phyloP scores from a whole-genome alignment of 2,113 vertebrate species.

The Clarias magur region DNA sequence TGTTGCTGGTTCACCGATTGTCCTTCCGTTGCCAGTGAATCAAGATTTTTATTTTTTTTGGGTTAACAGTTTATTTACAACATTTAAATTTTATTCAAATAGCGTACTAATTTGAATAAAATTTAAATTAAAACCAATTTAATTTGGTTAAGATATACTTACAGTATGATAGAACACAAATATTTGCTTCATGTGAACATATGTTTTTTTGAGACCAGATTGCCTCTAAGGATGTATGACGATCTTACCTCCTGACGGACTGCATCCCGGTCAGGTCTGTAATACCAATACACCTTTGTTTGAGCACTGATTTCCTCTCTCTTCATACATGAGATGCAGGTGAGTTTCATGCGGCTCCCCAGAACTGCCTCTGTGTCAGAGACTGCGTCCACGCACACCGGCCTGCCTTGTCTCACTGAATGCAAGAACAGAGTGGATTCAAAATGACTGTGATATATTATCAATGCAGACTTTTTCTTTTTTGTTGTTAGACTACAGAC shows the following conservation, averaged over 20 bases:
- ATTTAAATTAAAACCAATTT: too few relatives aligned
- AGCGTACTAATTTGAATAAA: neutral
- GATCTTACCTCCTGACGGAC: conserved; percentile 75
- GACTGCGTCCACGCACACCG: conserved; percentile 89
- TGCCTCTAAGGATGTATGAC: neutral
- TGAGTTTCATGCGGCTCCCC: conserved; percentile 83
- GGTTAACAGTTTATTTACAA: neutral
- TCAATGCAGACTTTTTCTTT: neutral
- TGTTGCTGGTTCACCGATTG: too few relatives aligned
- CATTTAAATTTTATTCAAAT: neutral
- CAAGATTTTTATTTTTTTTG: too few relatives aligned
- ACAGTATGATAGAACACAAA: neutral
- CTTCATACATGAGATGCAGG: conserved; percentile 92
- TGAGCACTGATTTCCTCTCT: conserved; percentile 86
- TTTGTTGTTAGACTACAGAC: neutral
- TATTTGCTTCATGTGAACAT: neutral
- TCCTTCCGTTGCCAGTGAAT: too few relatives aligned
- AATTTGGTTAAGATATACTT: neutral
- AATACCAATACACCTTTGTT: conserved; percentile 89
- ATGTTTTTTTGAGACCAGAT: neutral
- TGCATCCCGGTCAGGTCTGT: conserved; percentile 63
- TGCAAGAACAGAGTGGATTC: conserved; percentile 24
- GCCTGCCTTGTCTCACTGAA: conserved; percentile 76
- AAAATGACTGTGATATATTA: neutral
- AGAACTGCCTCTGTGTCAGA: conserved; percentile 86